Evolutionary conservation across 2,113 vertebrate genomes (phyloP).

Genomic region (Lepus timidus): DNA sequence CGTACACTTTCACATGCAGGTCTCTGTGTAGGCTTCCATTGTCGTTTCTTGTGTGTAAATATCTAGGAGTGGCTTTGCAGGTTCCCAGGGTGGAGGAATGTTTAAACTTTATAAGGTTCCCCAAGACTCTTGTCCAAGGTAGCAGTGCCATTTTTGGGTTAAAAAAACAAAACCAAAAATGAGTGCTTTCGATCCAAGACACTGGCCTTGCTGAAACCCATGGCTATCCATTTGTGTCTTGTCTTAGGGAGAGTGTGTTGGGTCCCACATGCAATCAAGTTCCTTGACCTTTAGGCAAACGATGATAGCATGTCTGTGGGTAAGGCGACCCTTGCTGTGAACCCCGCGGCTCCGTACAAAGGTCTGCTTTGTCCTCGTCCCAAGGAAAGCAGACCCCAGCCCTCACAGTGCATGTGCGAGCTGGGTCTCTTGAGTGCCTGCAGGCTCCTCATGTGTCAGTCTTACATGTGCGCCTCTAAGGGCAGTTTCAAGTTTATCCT

Average conservation of each 20-base stretch:
- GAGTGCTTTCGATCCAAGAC: neutral
- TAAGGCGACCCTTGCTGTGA: neutral
- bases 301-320: neutral
- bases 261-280: neutral
- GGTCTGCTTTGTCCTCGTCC: neutral
- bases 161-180: neutral
- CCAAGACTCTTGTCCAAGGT: neutral
- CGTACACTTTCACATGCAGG: neutral
- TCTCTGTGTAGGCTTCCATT: neutral
- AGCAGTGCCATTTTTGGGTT: neutral
- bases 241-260: neutral
- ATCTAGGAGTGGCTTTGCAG: neutral
- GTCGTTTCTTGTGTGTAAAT: neutral
- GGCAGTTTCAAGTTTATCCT: conserved; percentile 53
- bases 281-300: neutral
- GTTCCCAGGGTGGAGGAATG: accelerated
- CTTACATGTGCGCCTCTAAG: neutral
- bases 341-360: neutral
- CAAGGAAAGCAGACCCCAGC: neutral
- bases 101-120: neutral
- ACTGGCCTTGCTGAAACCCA: neutral
- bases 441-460: neutral
- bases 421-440: neutral
- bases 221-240: neutral
- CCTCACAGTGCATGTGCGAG: accelerated